phyloP scores from a whole-genome alignment of 2,888 invertebrate species.

The Platycheirus albimanus region DNA sequence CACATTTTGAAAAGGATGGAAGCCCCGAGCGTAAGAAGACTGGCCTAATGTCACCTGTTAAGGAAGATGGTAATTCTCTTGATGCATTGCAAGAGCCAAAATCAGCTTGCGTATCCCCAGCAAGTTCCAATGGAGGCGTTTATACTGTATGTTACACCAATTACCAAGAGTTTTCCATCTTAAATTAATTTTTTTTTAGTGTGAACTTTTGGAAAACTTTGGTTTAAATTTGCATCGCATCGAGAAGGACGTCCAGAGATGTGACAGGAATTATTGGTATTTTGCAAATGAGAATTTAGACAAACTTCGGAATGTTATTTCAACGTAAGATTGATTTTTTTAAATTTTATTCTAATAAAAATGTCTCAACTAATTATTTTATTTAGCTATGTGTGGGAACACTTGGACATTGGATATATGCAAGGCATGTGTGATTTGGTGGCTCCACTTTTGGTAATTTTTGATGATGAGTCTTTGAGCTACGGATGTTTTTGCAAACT shows the following conservation, averaged over 20 bases:
- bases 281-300: slow-evolving; percentile 95
- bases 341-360: background rate
- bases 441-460: slow-evolving; percentile 94
- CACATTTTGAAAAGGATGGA: slow-evolving; percentile 78
- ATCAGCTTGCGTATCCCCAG: slow-evolving; percentile 91
- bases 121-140: slow-evolving; percentile 94
- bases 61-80: slow-evolving; percentile 84
- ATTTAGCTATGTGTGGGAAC: slow-evolving; percentile 96
- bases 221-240: slow-evolving; percentile 96
- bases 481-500: slow-evolving; percentile 95
- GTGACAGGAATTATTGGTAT: slow-evolving; percentile 97
- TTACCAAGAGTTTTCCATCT: no score
- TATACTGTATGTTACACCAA: slow-evolving; percentile 87
- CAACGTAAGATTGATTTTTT: slow-evolving; percentile 88
- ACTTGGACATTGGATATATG: slow-evolving; percentile 96
- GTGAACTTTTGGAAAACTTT: slow-evolving; percentile 92
- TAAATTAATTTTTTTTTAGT: slow-evolving; percentile 84
- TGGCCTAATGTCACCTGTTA: slow-evolving; percentile 83
- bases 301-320: slow-evolving; percentile 96
- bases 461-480: slow-evolving; percentile 95
- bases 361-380: background rate
- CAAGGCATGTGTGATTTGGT: slow-evolving; percentile 99
- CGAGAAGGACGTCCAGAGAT: slow-evolving; percentile 97
- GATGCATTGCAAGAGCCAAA: slow-evolving; percentile 83
- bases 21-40: slow-evolving; percentile 82